Evolutionary conservation across 2,113 vertebrate species (phyloP).

Genomic region (Microcebus tavaratra): DNA sequence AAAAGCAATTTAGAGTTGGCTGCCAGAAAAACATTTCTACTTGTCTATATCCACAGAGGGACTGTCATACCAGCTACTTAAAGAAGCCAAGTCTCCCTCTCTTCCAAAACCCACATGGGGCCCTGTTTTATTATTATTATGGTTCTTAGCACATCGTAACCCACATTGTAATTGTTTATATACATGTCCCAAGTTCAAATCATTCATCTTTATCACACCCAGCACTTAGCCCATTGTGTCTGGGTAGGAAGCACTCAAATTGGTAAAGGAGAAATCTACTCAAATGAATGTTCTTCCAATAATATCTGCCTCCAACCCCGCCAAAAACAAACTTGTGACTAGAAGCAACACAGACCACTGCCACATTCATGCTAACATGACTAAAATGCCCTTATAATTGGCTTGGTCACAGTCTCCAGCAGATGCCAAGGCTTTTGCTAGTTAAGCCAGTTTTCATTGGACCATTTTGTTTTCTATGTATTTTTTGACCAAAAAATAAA

Average conservation of each 20-base stretch:
- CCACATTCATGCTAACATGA: slow-evolving; percentile 44
- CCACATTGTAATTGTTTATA: not conserved
- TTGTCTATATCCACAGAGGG: not conserved
- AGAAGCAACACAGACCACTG: not conserved
- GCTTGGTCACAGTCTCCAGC: slow-evolving; percentile 30
- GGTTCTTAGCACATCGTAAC: slow-evolving; percentile 17
- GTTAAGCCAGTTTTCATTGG: slow-evolving; percentile 48
- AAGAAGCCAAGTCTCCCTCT: slow-evolving; percentile 14
- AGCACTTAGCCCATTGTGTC: not conserved
- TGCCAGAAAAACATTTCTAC: not conserved
- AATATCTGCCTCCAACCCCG: not conserved
- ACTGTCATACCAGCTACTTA: slow-evolving; percentile 9
- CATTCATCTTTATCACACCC: slow-evolving; percentile 5
- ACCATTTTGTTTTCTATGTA: not conserved
- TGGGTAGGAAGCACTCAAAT: not conserved
- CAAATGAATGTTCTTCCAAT: slow-evolving; percentile 41
- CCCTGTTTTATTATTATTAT: not conserved
- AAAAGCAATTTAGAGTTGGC: not conserved
- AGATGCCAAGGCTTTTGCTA: slow-evolving; percentile 32
- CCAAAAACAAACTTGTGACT: slow-evolving; percentile 56
- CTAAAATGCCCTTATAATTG: slow-evolving; percentile 45
- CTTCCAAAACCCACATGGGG: not conserved
- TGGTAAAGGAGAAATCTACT: slow-evolving; percentile 27
- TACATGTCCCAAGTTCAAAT: not conserved
- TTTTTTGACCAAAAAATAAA: slow-evolving; percentile 51